Base-by-base conservation (phyloP, 2,113 vertebrate species). In the Epinephelus lanceolatus region DNA sequence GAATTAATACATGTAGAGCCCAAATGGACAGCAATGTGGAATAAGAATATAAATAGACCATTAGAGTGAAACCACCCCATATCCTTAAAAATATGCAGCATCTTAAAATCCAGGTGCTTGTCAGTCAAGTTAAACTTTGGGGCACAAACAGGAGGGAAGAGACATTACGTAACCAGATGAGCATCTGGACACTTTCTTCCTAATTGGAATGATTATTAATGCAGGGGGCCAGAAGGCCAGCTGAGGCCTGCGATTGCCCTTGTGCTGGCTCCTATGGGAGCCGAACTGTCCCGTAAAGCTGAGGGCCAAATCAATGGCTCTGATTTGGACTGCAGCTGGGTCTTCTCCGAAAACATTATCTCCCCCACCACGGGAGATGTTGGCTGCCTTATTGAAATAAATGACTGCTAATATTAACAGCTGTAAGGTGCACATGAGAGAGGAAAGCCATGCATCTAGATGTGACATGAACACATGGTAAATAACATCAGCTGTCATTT, bases 241-340 rank as follows among this genome's bases (percentile, higher is more conserved):
- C 91, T 93, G 92, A 87, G 90, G 80, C 86, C 67, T 67, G 47
- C 53, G 3, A 56, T 87, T 83, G 78, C 57, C 84, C 90, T 81
- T 51, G 84, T 76, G 78, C 60, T 15, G 23, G 71, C 76, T 89
- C 86, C 90, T 88, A 68, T 84, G 89, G 91, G 89, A 82, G 71
- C 71, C 74, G 4, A 68, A 90, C 78, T 80, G 90, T 90, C 92
- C 91, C 62, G 12, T 81, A 10, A 65, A 83, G 89, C 83, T 65
- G 63, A 82, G 80, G 91, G 86, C 66, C 87, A 86, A 93, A 93
- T 94, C 94, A 92, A 93, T 93, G 89, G 37, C 77, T 85, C 51
- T 83, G 87, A 84, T 86, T 81, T 59, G 80, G 68, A 65, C 76
- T 80, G 82, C 94, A 94, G 92, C 90, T 94, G 93, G 60, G 86